Evolutionary conservation across 2,797 vertebrate genomes (phyloP).

Genomic region (Hydrolagus colliei): DNA sequence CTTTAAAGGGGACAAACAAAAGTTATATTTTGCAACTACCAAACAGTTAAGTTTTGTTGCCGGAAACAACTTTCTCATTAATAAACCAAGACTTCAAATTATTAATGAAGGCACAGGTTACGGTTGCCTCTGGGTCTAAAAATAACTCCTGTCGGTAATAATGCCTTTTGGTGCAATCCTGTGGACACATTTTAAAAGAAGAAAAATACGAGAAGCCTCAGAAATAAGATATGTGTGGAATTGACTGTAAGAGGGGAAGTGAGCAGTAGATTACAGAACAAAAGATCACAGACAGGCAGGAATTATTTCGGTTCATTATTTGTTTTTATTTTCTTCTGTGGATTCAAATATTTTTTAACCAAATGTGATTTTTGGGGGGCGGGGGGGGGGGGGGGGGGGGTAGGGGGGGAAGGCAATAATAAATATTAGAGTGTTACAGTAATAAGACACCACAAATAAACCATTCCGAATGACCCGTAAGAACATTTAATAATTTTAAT

Average conservation of each 20-base stretch:
- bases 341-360: background rate
- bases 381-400: no score
- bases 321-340: background rate
- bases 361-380: background rate
- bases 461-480: no score
- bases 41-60: background rate
- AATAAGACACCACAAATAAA: no score
- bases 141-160: background rate
- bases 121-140: background rate
- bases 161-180: background rate
- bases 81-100: background rate
- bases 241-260: no score
- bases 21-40: background rate
- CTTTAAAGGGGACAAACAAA: background rate
- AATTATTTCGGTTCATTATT: background rate
- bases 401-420: no score
- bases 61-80: background rate
- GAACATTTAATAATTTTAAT: no score
- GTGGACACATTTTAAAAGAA: background rate
- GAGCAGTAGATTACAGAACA: no score
- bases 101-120: background rate
- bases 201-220: no score
- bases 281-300: no score
- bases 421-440: no score
- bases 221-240: no score